Percentiles rank a stretch among this genome's conserved stretches.
Conservation (phyloP, 2,113 vertebrate genomes). For the Elephas maximus region DNA sequence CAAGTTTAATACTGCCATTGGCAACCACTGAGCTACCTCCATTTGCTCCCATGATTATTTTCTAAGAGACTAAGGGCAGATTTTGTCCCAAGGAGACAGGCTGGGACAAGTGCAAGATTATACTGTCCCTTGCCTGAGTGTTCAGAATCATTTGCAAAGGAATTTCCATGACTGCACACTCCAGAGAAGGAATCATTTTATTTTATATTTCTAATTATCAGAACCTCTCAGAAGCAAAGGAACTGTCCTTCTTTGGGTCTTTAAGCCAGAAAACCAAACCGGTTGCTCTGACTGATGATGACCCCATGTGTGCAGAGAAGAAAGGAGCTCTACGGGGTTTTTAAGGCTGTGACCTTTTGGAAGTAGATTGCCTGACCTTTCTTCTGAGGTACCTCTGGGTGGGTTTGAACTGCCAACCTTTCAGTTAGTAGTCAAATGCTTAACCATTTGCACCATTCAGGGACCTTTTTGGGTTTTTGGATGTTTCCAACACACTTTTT, state of each 20-base stretch:
- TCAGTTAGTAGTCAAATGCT: background rate
- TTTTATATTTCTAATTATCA: background rate
- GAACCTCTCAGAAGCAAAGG: background rate
- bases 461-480: background rate
- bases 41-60: background rate
- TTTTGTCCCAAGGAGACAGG: constrained; percentile 21
- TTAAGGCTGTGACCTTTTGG: background rate
- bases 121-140: background rate
- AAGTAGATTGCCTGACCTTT: background rate
- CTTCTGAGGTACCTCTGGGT: background rate
- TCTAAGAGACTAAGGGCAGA: background rate
- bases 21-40: constrained; percentile 37
- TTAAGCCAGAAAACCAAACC: background rate
- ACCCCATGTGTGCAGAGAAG: background rate
- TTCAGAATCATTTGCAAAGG: background rate
- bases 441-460: background rate
- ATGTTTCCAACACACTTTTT: background rate
- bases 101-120: constrained; percentile 30
- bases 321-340: too few species aligned
- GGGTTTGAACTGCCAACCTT: background rate
- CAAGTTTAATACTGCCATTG: constrained; percentile 55
- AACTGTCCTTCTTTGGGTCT: background rate
- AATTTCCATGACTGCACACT: background rate
- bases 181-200: background rate
- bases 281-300: background rate